Percentiles rank a stretch among this genome's conserved stretches.
Evolutionary conservation across 2,113 vertebrate genomes (phyloP).

Genomic region (Sisor rabdophorus): DNA sequence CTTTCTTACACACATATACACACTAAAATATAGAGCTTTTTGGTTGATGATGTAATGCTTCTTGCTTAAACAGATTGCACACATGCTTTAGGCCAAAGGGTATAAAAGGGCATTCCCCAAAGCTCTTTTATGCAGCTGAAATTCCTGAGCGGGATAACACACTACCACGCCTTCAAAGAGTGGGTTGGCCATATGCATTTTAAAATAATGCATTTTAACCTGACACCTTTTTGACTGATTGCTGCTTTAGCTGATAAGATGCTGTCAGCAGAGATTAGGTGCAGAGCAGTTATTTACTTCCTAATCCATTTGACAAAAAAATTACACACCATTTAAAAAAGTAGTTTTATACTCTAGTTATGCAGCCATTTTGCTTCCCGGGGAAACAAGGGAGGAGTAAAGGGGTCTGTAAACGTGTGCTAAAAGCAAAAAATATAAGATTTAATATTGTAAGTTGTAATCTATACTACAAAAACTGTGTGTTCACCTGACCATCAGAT

Average conservation of each 20-base stretch:
- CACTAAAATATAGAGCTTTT: too few species aligned
- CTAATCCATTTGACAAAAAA: slow-evolving; percentile 34
- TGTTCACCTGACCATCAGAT: too few species aligned
- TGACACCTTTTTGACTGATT: slow-evolving; percentile 1
- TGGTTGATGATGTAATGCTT: too few species aligned
- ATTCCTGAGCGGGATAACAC: not conserved
- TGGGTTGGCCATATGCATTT: too few species aligned
- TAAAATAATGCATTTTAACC: slow-evolving; percentile 23
- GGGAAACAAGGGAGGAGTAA: not conserved
- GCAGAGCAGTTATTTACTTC: slow-evolving; percentile 31
- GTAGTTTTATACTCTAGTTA: not conserved
- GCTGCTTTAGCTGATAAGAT: slow-evolving; percentile 12
- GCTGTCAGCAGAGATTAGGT: slow-evolving; percentile 10
- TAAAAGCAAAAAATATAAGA: not conserved
- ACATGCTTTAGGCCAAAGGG: too few species aligned
- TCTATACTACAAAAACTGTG: too few species aligned
- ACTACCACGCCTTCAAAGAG: not conserved
- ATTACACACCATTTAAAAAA: slow-evolving; percentile 34
- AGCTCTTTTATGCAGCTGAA: too few species aligned
- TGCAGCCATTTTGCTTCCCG: slow-evolving; percentile 1
- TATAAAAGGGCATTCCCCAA: too few species aligned
- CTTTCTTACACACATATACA: not conserved
- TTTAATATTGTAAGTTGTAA: not conserved
- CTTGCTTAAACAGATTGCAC: too few species aligned
- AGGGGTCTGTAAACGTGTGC: not conserved